Evolutionary conservation across 1,140 invertebrate species (phyloP), one percentile per base, ranked within the genome.

Genomic region (Orius insidiosus): DNA sequence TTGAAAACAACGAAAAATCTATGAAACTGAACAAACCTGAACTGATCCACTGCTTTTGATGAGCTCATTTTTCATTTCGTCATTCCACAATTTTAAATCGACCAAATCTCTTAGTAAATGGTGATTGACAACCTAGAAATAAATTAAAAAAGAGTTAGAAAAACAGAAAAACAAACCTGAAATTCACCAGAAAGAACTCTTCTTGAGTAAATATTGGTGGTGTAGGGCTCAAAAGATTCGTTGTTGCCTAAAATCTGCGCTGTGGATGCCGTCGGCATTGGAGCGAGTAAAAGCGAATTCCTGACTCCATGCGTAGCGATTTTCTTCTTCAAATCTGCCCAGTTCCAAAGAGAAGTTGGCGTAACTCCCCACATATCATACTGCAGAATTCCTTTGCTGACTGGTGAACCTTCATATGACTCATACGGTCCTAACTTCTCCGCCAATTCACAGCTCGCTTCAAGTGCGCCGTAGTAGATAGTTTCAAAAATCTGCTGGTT

Each of bases 201-300:
- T 52, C 95, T 69, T 15, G 80, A 80, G 59, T 98, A 99, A 53
- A 98, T 88, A 59, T 99, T 99, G 11, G 84, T 94, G 0, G 93
- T 98, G 60, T 96, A 98, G 0, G 95, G 88, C 65, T 99, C 96
- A 59, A 98, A 87, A 0, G 89, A 89, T 65, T 99, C 94, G 63
- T 98, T 98, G 58, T 98, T 98, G 9, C 95, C 96, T 24, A 99
- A 71, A 59, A 99, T 99, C 67, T 98, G 95, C 5, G 96, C 94
- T 1, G 96, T 99, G 1, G 93, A 97, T 10, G 95, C 94, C 9
- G 95, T 99, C 2, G 95, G 96, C 95, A 98, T 99, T 1, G 94
- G 93, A 0, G 96, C 93, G 39, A 98, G 54, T 2, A 99, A 66
- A 6, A 99, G 67, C 10, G 89, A 95, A 69, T 99, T 99, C 39